These are phyloP conservation scores for Elegia similella DNA, from an alignment of 2,888 invertebrate species.

Conservation along the genomic window DNA sequence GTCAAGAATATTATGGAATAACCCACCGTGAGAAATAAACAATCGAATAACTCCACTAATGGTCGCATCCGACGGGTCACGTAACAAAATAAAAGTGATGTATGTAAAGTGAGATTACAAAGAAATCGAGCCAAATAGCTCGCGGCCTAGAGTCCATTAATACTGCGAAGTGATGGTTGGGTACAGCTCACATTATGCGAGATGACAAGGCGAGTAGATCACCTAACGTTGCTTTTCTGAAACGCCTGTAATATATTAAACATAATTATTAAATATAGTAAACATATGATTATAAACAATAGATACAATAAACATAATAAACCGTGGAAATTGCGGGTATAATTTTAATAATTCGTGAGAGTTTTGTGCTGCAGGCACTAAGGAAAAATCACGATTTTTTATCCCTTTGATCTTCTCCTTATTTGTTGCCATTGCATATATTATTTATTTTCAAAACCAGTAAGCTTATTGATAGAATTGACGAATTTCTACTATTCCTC, in stretches of 20 bases:
- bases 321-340: too few relatives aligned
- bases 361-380: too few relatives aligned
- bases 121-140: slow-evolving; percentile 12
- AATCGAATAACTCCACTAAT: slow-evolving; percentile 12
- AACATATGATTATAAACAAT: too few relatives aligned
- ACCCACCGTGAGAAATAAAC: slow-evolving; percentile 13
- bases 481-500: too few relatives aligned
- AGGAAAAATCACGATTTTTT: too few relatives aligned
- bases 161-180: background rate
- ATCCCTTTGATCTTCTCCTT: too few relatives aligned
- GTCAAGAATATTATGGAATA: slow-evolving; percentile 6
- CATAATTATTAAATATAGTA: too few relatives aligned
- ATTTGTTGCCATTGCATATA: too few relatives aligned
- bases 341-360: too few relatives aligned
- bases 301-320: too few relatives aligned
- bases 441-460: too few relatives aligned
- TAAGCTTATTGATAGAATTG: too few relatives aligned
- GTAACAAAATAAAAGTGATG: slow-evolving; percentile 17
- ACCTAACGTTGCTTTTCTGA: background rate
- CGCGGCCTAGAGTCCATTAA: slow-evolving; percentile 10
- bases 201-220: background rate
- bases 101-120: slow-evolving; percentile 17
- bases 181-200: background rate
- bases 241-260: background rate
- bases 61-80: slow-evolving; percentile 11